phyloP scores from a whole-genome alignment of 2,888 invertebrate species.

The Pammene aurita region DNA sequence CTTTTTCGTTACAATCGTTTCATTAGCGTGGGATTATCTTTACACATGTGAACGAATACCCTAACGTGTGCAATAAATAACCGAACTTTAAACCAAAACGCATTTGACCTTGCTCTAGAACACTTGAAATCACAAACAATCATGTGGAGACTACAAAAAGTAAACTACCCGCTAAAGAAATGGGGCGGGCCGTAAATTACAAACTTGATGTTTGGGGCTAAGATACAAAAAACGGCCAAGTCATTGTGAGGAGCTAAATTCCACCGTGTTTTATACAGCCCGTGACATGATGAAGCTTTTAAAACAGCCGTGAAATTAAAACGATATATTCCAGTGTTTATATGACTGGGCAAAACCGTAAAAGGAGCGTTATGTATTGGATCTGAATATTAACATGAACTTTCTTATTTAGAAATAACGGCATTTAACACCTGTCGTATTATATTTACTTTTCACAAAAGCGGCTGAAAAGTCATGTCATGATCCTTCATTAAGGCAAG shows the following conservation, averaged over 20 bases:
- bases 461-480: neutral
- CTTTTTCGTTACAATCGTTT: too few relatives aligned
- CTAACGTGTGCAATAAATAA: neutral
- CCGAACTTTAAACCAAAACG: neutral
- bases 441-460: neutral
- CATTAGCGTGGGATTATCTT: neutral
- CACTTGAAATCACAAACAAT: conserved; percentile 31
- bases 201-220: conserved; percentile 39
- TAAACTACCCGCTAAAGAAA: conserved; percentile 33
- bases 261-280: neutral
- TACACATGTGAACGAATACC: neutral
- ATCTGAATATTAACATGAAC: too few relatives aligned
- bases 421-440: neutral
- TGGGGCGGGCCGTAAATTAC: conserved; percentile 42
- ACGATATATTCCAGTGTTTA: too few relatives aligned
- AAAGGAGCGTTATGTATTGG: too few relatives aligned
- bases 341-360: too few relatives aligned
- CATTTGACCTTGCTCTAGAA: conserved; percentile 18
- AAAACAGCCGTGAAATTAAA: too few relatives aligned
- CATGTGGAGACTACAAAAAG: conserved; percentile 32
- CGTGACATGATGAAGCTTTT: too few relatives aligned
- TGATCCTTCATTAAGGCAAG: neutral
- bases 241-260: neutral
- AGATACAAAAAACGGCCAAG: conserved; percentile 39
- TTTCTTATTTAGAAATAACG: too few relatives aligned